Evolutionary conservation across 2,113 vertebrate species (phyloP), one percentile per base, ranked within the genome.

Genomic region (Strix aluco): DNA sequence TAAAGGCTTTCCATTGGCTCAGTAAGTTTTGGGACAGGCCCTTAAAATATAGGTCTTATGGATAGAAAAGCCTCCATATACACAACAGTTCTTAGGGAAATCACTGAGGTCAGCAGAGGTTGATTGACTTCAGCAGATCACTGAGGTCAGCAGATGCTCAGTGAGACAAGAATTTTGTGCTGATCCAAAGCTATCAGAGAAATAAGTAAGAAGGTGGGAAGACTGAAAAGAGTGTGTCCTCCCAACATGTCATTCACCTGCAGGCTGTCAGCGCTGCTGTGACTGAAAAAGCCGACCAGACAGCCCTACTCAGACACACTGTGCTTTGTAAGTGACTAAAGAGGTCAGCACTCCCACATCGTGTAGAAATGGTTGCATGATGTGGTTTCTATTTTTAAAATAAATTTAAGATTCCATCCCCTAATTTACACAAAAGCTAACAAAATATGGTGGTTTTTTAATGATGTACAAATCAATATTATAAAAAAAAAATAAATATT

Each of bases 81-180:
- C 58, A 80, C 3, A 1, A 7, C 5, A 77, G 81, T n/a, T 95
- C 92, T 96, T 97, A 96, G 90, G 85, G 78, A 90, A 88, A 95
- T 89, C 92, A 61, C 90, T 30, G 70, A 71, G 93, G 90, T 97
- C 94, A 96, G 74, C 73, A 95, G 61, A 96, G 94, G 85, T 13
- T 85, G 75, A 90, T 26, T 94, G 84, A 92, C 90, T 91, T 93
- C 96, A 96, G 86, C 92, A 94, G 94, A 70, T 94, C 92, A 92
- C 63, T 61, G 80, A 96, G 94, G 83, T 91, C 93, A 96, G 93
- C 96, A 96, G 94, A 96, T 96, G 94, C 74, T 97, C 78, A 91
- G 71, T 38, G 21, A 67, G 46, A 82, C 75, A 92, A 95, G 78
- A 95, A 94, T 85, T 94, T 93, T 94, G 55, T 89, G 66, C 84